A percentile compares a stretch with the other conserved stretches of the same genome.
These are phyloP conservation scores for Anthoptus insignis DNA, from an alignment of 2,888 invertebrate genomes.

Conservation along the genomic window DNA sequence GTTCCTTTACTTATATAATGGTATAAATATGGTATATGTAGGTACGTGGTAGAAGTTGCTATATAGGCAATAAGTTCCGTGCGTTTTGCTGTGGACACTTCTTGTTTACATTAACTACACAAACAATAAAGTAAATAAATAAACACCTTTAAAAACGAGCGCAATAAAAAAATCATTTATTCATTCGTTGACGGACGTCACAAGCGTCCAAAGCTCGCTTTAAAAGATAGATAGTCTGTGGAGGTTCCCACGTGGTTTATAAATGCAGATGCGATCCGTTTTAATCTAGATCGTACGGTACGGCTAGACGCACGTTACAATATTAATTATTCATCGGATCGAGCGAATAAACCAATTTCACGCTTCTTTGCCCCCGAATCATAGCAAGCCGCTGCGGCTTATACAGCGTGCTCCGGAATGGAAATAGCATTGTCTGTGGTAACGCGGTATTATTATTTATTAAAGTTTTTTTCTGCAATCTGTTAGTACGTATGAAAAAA, in stretches of 20 bases:
- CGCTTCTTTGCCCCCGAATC: constrained; percentile 84
- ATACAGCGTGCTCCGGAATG: constrained; percentile 60
- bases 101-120: too few species aligned
- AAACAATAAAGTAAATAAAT: too few species aligned
- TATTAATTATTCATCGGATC: constrained; percentile 87
- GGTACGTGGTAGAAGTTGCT: too few species aligned
- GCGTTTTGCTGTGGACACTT: too few species aligned
- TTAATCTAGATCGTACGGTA: constrained; percentile 62
- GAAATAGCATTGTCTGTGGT: constrained; percentile 1
- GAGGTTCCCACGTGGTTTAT: constrained; percentile 68
- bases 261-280: constrained; percentile 72
- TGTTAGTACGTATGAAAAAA: too few species aligned
- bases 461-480: constrained; percentile 3
- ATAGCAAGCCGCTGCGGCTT: constrained; percentile 63
- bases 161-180: not conserved
- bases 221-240: constrained; percentile 43
- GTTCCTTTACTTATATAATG: too few species aligned
- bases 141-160: not conserved
- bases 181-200: not conserved
- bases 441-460: constrained; percentile 2
- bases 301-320: constrained; percentile 67
- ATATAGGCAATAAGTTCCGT: too few species aligned
- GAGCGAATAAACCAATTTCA: constrained; percentile 87
- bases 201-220: constrained; percentile 30
- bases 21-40: too few species aligned